phyloP scores from a whole-genome alignment of 2,888 invertebrate species.

The Esperia sulphurella region DNA sequence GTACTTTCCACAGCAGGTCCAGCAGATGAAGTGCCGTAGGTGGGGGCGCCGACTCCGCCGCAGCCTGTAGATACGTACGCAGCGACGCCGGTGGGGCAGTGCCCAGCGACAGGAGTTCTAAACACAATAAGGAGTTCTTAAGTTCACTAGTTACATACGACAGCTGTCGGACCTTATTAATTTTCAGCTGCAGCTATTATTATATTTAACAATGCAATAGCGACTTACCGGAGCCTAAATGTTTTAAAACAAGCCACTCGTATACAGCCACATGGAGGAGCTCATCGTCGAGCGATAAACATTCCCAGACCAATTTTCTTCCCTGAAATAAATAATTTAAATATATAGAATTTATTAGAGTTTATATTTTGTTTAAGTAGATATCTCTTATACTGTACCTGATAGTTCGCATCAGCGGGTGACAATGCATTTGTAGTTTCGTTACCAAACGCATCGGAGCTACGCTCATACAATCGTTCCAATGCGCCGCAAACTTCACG shows the following conservation, averaged over 20 bases:
- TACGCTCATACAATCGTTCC: constrained; percentile 83
- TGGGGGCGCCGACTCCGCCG: constrained; percentile 77
- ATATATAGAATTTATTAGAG: neutral
- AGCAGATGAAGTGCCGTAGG: constrained; percentile 81
- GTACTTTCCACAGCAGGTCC: constrained; percentile 97
- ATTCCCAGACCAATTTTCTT: constrained; percentile 81
- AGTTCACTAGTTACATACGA: neutral
- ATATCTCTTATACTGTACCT: constrained; percentile 30
- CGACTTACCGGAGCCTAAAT: constrained; percentile 78
- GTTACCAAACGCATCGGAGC: constrained; percentile 62
- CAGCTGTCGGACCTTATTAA: neutral
- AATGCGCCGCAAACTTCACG: constrained; percentile 90
- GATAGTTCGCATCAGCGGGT: constrained; percentile 68
- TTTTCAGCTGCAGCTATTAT: neutral
- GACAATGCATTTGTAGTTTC: constrained; percentile 37
- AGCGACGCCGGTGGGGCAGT: constrained; percentile 84
- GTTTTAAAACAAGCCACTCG: constrained; percentile 93
- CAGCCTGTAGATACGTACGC: constrained; percentile 86
- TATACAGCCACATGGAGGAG: constrained; percentile 94
- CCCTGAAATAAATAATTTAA: constrained; percentile 39
- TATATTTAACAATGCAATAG: neutral
- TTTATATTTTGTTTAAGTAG: neutral
- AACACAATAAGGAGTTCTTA: too few species aligned
- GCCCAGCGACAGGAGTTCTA: constrained; percentile 82
- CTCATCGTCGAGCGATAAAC: constrained; percentile 88